Percentiles rank a stretch among this genome's conserved stretches.
Evolutionary conservation across 2,888 invertebrate genomes (phyloP).

Genomic region (Thysanoteuthis rhombus): DNA sequence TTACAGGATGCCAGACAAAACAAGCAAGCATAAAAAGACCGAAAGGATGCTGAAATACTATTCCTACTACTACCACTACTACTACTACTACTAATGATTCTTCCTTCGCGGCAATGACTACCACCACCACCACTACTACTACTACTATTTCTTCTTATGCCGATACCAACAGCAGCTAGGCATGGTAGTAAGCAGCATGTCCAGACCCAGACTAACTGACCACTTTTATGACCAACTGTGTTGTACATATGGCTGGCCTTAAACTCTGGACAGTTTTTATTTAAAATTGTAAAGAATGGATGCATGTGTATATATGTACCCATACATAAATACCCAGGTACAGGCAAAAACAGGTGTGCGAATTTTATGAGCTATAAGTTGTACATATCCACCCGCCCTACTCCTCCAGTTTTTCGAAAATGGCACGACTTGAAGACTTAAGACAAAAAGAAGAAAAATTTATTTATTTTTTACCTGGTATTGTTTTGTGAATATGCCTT

Average conservation of each 20-base stretch:
- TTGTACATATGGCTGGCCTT: background rate
- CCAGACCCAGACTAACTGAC: background rate
- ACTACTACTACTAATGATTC: constrained; percentile 12
- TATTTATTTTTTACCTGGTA: background rate
- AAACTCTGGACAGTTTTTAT: background rate
- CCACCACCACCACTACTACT: background rate
- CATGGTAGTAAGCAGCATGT: background rate
- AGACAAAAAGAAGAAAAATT: background rate
- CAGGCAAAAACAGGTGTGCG: background rate
- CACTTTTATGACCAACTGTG: background rate
- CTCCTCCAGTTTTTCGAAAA: background rate
- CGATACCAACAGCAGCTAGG: background rate
- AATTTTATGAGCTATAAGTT: background rate
- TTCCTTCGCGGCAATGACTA: background rate
- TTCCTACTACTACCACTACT: background rate
- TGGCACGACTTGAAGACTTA: background rate
- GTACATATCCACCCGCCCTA: background rate
- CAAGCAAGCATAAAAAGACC: background rate
- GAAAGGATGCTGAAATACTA: background rate
- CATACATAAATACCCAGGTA: background rate
- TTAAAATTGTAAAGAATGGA: background rate
- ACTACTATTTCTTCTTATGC: background rate
- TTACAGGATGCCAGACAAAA: background rate
- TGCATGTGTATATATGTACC: background rate
- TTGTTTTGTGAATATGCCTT: background rate